A percentile compares a stretch with the other conserved stretches of the same genome.
Conservation (phyloP, 2,113 vertebrate species). For the Cyrtonyx montezumae region DNA sequence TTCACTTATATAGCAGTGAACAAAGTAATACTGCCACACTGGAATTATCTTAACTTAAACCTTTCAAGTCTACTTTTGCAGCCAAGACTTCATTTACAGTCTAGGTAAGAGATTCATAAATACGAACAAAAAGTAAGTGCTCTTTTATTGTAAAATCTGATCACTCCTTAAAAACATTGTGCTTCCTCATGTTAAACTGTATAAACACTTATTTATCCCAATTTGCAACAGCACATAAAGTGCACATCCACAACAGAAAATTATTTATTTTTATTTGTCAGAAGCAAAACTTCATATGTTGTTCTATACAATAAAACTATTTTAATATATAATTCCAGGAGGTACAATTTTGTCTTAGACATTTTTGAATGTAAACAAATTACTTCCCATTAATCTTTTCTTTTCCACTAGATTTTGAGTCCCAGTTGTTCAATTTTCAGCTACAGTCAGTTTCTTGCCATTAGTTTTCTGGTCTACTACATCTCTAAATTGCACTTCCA, state of each 20-base stretch:
- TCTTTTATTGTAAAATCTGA: constrained; percentile 5
- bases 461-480: constrained; percentile 51
- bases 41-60: not conserved
- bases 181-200: not conserved
- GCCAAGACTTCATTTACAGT: not conserved
- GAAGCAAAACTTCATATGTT: constrained; percentile 17
- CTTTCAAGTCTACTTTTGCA: not conserved
- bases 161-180: not conserved
- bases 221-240: not conserved
- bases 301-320: constrained; percentile 1
- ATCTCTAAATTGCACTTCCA: constrained; percentile 48
- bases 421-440: constrained; percentile 69
- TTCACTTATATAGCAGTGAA: not conserved
- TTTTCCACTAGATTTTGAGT: constrained; percentile 51
- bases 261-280: constrained; percentile 32
- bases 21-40: not conserved
- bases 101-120: not conserved
- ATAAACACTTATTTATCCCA: constrained; percentile 32
- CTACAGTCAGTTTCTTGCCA: constrained; percentile 52
- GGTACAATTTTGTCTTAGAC: constrained; percentile 65
- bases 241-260: constrained; percentile 13
- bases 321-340: constrained; percentile 55
- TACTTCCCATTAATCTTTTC: constrained; percentile 64
- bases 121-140: not conserved
- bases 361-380: constrained; percentile 64